Conservation (phyloP, 2,888 invertebrate genomes). For the Nycteola revayana region DNA sequence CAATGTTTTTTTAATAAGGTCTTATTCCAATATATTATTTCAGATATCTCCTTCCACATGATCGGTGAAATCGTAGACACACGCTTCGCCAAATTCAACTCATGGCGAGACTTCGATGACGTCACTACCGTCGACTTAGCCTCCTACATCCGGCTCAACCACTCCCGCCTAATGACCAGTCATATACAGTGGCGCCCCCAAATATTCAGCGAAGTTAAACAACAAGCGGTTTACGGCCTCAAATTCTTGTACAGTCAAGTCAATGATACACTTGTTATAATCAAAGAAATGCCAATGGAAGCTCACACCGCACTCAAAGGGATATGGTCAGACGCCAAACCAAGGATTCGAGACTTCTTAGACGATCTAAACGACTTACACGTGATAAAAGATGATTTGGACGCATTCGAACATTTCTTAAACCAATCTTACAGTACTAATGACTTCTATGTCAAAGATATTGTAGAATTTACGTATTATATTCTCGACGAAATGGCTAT, state of each 20-base stretch:
- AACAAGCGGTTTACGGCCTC: constrained; percentile 51
- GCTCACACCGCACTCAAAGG: constrained; percentile 84
- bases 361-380: constrained; percentile 88
- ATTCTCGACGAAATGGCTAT: constrained; percentile 90
- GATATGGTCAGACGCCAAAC: constrained; percentile 89
- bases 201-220: constrained; percentile 79
- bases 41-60: constrained; percentile 83
- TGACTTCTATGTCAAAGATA: constrained; percentile 92
- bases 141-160: constrained; percentile 91
- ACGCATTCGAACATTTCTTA: constrained; percentile 85
- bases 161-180: constrained; percentile 90
- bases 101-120: constrained; percentile 92
- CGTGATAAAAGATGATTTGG: constrained; percentile 87
- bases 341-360: constrained; percentile 85
- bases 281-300: constrained; percentile 84
- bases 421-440: constrained; percentile 90
- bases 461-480: constrained; percentile 85
- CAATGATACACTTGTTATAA: constrained; percentile 65
- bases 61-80: constrained; percentile 89
- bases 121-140: constrained; percentile 89
- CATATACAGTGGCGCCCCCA: constrained; percentile 91
- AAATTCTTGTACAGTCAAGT: constrained; percentile 67
- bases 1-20: no score
- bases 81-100: constrained; percentile 87
- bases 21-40: constrained; percentile 6